Conservation (phyloP, 2,888 invertebrate species). For the Eudasyphora cyanicolor region DNA sequence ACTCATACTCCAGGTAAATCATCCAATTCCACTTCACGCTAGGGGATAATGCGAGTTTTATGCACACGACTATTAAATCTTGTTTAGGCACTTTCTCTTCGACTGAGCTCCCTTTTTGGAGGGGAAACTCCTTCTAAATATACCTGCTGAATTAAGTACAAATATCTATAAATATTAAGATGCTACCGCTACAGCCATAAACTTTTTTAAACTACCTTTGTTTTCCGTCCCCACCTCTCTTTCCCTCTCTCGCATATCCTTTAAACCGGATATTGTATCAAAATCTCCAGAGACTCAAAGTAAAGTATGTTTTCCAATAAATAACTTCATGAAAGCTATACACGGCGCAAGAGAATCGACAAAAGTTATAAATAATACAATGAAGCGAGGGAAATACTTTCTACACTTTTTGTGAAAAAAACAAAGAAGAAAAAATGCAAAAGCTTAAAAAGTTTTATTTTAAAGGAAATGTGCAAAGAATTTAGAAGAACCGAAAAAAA, state of each 20-base stretch:
- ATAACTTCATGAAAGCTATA: neutral
- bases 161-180: neutral
- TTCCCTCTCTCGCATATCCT: neutral
- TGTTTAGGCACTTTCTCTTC: neutral
- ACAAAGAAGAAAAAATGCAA: neutral
- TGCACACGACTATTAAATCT: neutral
- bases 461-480: too few species aligned
- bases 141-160: conserved; percentile 12
- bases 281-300: neutral
- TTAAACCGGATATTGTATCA: neutral
- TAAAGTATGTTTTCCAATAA: conserved; percentile 11
- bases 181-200: neutral
- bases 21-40: neutral
- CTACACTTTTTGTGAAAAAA: neutral
- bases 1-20: too few species aligned
- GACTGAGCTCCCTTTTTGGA: neutral
- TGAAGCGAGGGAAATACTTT: conserved; percentile 5
- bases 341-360: neutral
- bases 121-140: neutral
- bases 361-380: neutral
- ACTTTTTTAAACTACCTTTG: conserved; percentile 1
- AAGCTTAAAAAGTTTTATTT: conserved; percentile 2
- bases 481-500: too few species aligned
- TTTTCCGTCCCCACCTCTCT: too few species aligned
- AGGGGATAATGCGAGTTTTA: neutral